Evolutionary conservation across 2,797 vertebrate species (phyloP).

Genomic region (Syngnathus acus): DNA sequence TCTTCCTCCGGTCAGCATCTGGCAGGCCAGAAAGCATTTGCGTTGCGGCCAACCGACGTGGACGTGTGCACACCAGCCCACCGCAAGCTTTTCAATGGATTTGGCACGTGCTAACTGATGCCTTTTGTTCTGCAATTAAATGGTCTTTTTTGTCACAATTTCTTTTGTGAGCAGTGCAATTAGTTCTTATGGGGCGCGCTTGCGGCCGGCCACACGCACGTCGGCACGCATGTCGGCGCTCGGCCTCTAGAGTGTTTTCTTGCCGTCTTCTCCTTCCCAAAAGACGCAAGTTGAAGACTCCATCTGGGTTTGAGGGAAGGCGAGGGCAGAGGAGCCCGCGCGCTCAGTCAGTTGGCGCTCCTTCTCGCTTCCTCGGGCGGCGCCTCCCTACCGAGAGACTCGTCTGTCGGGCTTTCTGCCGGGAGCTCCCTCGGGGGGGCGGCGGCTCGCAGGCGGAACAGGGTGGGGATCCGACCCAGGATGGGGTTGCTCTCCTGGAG

Average conservation of each 20-base stretch:
- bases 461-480: conserved; percentile 71
- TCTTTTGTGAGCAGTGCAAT: neutral
- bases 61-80: too few relatives aligned
- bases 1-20: neutral
- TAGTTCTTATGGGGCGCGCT: too few relatives aligned
- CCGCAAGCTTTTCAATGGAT: conserved; percentile 35
- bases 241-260: too few relatives aligned
- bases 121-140: conserved; percentile 54
- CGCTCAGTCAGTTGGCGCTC: neutral
- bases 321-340: neutral
- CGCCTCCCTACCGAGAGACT: neutral
- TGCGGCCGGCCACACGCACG: too few relatives aligned
- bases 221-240: too few relatives aligned
- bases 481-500: conserved; percentile 79
- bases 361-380: neutral
- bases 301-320: too few relatives aligned
- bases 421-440: conserved; percentile 46
- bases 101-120: conserved; percentile 46
- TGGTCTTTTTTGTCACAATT: conserved; percentile 49
- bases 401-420: neutral
- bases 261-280: too few relatives aligned
- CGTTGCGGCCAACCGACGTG: too few relatives aligned
- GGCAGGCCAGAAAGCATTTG: neutral
- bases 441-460: conserved; percentile 72
- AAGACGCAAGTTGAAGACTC: too few relatives aligned